Conservation (phyloP, 2,888 invertebrate species). For the Drosophila niveifrons region DNA sequence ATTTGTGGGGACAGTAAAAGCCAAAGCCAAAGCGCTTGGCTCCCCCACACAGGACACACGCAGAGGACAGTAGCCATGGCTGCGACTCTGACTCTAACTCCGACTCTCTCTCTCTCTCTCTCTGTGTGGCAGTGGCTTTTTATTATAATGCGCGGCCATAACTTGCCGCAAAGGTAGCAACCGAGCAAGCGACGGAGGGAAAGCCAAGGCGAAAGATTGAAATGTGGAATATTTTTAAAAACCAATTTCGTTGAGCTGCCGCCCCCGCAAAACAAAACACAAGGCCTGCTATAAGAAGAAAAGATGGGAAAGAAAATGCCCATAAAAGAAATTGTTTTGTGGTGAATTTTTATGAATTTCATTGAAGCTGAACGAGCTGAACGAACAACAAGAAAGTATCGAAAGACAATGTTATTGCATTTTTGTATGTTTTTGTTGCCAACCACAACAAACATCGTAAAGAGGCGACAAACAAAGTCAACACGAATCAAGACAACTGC, state of each 20-base stretch:
- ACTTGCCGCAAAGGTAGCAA: conserved; percentile 65
- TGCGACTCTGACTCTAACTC: neutral
- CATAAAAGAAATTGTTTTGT: conserved; percentile 78
- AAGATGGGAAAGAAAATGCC: conserved; percentile 14
- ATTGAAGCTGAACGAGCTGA: conserved; percentile 32
- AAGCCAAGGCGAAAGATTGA: conserved; percentile 68
- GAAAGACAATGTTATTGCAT: conserved; percentile 27
- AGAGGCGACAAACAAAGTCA: conserved; percentile 5
- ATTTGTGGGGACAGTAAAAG: conserved; percentile 79
- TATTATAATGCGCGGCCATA: conserved; percentile 70
- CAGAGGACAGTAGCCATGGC: conserved; percentile 31
- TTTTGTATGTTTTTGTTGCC: conserved; percentile 3
- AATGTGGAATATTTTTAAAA: conserved; percentile 82
- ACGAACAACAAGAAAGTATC: conserved; percentile 22
- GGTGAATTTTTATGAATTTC: conserved; percentile 63
- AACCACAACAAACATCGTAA: neutral
- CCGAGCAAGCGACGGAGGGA: conserved; percentile 32
- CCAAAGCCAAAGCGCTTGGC: conserved; percentile 64
- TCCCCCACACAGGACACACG: conserved; percentile 35
- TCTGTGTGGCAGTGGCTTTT: conserved; percentile 65
- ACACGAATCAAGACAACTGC: conserved; percentile 10
- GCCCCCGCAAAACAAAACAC: conserved; percentile 32
- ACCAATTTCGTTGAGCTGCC: conserved; percentile 81
- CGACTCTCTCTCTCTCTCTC: too few relatives aligned
- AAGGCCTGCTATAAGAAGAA: conserved; percentile 2